These are phyloP conservation scores for Drosophila lacicola DNA, from an alignment of 2,888 invertebrate genomes.

Conservation along the genomic window DNA sequence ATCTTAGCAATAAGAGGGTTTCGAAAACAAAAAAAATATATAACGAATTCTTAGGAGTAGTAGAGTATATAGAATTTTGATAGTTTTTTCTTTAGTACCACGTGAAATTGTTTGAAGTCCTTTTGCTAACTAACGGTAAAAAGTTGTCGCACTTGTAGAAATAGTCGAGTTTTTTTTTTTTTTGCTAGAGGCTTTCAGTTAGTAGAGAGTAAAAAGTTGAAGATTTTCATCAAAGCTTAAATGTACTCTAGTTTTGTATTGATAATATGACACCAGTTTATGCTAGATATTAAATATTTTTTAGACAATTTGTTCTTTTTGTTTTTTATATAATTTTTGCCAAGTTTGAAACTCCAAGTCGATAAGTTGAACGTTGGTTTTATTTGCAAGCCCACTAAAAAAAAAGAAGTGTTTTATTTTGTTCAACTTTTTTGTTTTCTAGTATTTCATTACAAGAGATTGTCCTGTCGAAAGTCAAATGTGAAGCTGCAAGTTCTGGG, in stretches of 20 bases:
- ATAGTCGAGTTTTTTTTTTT: constrained; percentile 11
- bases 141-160: constrained; percentile 46
- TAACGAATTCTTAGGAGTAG: constrained; percentile 12
- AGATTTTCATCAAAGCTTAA: constrained; percentile 28
- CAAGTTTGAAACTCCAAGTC: constrained; percentile 73
- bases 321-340: constrained; percentile 23
- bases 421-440: constrained; percentile 28
- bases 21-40: constrained; percentile 13
- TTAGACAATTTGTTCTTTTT: constrained; percentile 16
- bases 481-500: constrained; percentile 21
- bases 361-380: constrained; percentile 53
- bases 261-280: constrained; percentile 49
- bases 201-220: constrained; percentile 50
- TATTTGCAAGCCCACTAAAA: constrained; percentile 30
- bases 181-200: neutral
- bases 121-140: constrained; percentile 39
- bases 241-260: constrained; percentile 41
- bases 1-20: constrained; percentile 23
- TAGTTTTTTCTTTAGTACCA: constrained; percentile 18
- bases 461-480: constrained; percentile 68
- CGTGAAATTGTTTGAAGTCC: constrained; percentile 26
- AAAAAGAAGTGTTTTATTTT: constrained; percentile 23
- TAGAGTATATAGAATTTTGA: constrained; percentile 8
- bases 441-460: constrained; percentile 61
- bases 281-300: constrained; percentile 34